A percentile compares a stretch with the other conserved stretches of the same genome.
These are phyloP conservation scores for Brachirus orientalis DNA, from an alignment of 2,113 vertebrate species.

Conservation along the genomic window DNA sequence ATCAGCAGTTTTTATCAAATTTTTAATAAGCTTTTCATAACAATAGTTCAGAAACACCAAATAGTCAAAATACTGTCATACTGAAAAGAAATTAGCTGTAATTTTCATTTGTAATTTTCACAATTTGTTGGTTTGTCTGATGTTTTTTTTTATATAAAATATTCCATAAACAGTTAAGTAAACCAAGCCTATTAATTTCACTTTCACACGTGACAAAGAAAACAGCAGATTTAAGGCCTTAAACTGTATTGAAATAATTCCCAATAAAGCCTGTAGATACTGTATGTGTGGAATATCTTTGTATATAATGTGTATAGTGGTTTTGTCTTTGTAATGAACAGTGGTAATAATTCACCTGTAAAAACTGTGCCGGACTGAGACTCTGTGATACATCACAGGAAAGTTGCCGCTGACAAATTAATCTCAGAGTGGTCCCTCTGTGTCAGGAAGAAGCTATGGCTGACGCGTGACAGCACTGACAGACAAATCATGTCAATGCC, in stretches of 20 bases:
- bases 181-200: neutral
- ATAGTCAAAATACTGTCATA: no score
- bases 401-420: slow-evolving; percentile 51
- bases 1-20: no score
- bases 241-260: neutral
- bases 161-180: neutral
- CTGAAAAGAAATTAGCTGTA: no score
- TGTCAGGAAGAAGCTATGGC: slow-evolving; percentile 48
- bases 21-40: no score
- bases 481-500: slow-evolving; percentile 59
- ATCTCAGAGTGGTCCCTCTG: slow-evolving; percentile 47
- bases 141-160: no score
- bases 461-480: slow-evolving; percentile 57
- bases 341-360: slow-evolving; percentile 36
- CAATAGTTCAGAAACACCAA: no score
- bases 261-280: no score
- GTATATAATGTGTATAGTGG: no score
- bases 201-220: no score
- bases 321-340: slow-evolving; percentile 2
- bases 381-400: slow-evolving; percentile 31
- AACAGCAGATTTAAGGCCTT: no score
- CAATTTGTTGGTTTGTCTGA: no score
- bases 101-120: no score
- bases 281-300: neutral
- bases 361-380: slow-evolving; percentile 1